Percentiles rank a stretch among this genome's conserved stretches.
Conservation (phyloP, 1,140 invertebrate genomes). For the Cotesia typhae region DNA sequence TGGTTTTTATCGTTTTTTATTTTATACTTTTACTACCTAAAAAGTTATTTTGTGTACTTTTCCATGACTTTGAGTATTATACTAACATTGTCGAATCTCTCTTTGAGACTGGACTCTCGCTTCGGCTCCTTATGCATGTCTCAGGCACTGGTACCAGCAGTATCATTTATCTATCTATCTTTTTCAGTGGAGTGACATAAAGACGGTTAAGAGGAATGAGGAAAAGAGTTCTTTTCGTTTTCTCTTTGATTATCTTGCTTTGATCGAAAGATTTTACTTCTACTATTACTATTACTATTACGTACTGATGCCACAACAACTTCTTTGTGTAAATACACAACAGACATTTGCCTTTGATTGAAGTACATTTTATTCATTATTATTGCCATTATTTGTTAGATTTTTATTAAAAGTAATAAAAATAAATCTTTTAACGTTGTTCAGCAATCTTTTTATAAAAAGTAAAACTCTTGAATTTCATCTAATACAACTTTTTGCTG, state of each 20-base stretch:
- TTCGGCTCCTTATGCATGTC: background rate
- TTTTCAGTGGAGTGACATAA: background rate
- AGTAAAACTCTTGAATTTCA: too few species aligned
- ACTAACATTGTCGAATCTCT: constrained; percentile 3
- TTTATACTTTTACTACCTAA: background rate
- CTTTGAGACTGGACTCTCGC: background rate
- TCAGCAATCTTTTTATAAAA: too few species aligned
- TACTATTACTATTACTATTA: background rate
- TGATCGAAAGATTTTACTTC: constrained; percentile 7
- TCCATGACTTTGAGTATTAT: constrained; percentile 16
- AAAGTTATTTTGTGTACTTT: constrained; percentile 19
- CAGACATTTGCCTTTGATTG: constrained; percentile 9
- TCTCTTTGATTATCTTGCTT: constrained; percentile 21
- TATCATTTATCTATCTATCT: background rate
- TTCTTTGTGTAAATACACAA: background rate
- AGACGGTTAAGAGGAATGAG: background rate
- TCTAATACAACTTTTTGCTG: too few species aligned
- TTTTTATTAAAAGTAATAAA: too few species aligned
- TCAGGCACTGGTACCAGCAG: background rate
- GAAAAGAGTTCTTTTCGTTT: constrained; percentile 9
- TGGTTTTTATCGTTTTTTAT: background rate
- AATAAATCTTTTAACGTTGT: too few species aligned
- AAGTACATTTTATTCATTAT: background rate
- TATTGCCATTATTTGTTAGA: too few species aligned
- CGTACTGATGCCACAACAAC: background rate